Conservation (phyloP, 2,797 vertebrate species). For the Pagetopsis macropterus region DNA sequence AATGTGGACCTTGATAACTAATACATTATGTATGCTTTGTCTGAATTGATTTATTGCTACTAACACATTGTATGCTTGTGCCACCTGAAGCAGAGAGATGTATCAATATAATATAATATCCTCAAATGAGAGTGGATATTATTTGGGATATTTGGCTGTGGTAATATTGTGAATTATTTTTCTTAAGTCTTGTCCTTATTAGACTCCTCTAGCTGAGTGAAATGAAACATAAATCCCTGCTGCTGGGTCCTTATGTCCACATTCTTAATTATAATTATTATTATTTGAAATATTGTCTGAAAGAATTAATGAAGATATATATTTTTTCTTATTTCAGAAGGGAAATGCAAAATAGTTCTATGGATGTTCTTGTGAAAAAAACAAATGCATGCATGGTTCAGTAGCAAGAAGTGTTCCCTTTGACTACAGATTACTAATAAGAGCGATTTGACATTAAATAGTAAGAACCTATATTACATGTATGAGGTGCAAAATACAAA, state of each 20-base stretch:
- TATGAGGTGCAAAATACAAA: too few species aligned
- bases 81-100: constrained; percentile 26
- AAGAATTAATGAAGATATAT: constrained; percentile 22
- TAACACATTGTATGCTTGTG: constrained; percentile 15
- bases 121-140: constrained; percentile 53
- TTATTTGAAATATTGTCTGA: constrained; percentile 26
- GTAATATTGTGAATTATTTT: constrained; percentile 46
- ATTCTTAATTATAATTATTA: constrained; percentile 24
- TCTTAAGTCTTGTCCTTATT: constrained; percentile 48
- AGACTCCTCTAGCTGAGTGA: constrained; percentile 32
- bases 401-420: too few species aligned
- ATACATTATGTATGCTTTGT: constrained; percentile 45
- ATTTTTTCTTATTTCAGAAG: background rate
- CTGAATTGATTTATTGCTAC: constrained; percentile 23
- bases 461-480: too few species aligned
- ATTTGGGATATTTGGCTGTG: constrained; percentile 44
- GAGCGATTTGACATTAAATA: too few species aligned
- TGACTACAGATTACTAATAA: too few species aligned
- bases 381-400: too few species aligned
- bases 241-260: constrained; percentile 31
- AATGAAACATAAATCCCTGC: constrained; percentile 36
- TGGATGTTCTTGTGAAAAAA: background rate
- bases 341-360: background rate
- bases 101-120: constrained; percentile 33
- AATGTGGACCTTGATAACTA: constrained; percentile 15